Conservation (phyloP, 2,888 invertebrate species). For the Macaria liturata region DNA sequence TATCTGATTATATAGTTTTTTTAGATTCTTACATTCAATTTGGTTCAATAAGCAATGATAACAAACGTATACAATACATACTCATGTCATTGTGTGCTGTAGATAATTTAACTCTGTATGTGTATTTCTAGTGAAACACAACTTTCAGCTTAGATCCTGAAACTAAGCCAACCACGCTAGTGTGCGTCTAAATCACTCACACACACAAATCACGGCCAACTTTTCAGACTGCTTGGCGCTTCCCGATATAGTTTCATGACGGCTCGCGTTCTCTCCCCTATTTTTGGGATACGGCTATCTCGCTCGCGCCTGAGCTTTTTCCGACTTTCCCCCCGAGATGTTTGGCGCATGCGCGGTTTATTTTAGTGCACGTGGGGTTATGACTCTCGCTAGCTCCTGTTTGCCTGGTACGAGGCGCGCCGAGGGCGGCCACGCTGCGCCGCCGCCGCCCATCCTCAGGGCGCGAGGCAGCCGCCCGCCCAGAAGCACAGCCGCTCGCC, state of each 20-base stretch:
- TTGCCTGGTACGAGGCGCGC: slow-evolving; percentile 80
- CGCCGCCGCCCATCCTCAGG: slow-evolving; percentile 70
- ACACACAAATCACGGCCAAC: slow-evolving; percentile 43
- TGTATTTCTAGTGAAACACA: background rate
- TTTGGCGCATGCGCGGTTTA: slow-evolving; percentile 70
- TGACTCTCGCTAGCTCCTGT: slow-evolving; percentile 58
- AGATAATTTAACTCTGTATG: too few relatives aligned
- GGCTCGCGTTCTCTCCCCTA: slow-evolving; percentile 61
- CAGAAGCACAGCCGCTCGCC: slow-evolving; percentile 73
- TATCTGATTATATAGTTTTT: too few relatives aligned
- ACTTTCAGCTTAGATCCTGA: background rate
- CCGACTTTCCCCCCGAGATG: slow-evolving; percentile 58
- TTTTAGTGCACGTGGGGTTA: slow-evolving; percentile 66
- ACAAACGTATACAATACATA: too few relatives aligned
- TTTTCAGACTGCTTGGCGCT: slow-evolving; percentile 81
- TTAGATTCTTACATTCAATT: too few relatives aligned
- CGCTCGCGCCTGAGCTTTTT: slow-evolving; percentile 62
- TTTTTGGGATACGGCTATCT: slow-evolving; percentile 57
- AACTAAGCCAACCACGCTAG: slow-evolving; percentile 13
- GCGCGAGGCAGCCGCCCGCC: slow-evolving; percentile 70
- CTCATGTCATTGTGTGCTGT: too few relatives aligned
- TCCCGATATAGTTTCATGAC: slow-evolving; percentile 65
- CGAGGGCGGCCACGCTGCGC: slow-evolving; percentile 79
- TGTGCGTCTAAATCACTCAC: slow-evolving; percentile 41
- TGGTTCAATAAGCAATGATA: too few relatives aligned